A percentile compares a stretch with the other conserved stretches of the same genome.
These are phyloP conservation scores for Apodemia mormo DNA, from an alignment of 2,888 invertebrate genomes.

Conservation along the genomic window DNA sequence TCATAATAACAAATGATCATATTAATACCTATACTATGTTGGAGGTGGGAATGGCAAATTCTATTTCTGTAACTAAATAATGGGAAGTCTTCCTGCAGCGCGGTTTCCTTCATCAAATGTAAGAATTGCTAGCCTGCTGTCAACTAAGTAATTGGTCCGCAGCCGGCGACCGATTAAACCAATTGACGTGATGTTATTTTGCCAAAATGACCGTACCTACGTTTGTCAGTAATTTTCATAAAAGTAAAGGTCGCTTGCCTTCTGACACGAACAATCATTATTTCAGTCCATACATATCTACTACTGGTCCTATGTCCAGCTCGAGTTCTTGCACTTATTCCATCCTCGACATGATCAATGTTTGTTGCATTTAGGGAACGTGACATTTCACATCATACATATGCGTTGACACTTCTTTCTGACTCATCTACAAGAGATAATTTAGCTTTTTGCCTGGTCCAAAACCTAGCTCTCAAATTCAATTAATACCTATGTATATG, in stretches of 20 bases:
- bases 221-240: conserved; percentile 26
- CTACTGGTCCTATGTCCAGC: no score
- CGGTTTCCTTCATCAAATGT: conserved; percentile 78
- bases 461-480: no score
- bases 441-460: no score
- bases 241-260: conserved; percentile 26
- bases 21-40: neutral
- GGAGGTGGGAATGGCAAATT: conserved; percentile 26
- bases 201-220: conserved; percentile 58
- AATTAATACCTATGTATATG: no score
- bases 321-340: no score
- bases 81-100: conserved; percentile 77
- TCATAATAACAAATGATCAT: neutral
- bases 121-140: conserved; percentile 79
- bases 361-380: no score
- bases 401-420: no score
- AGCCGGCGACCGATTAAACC: conserved; percentile 75
- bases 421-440: no score
- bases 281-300: neutral
- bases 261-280: neutral
- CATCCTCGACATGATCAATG: no score
- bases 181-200: conserved; percentile 79
- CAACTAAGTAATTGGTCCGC: conserved; percentile 78
- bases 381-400: no score
- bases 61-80: conserved; percentile 64